phyloP scores from a whole-genome alignment of 2,113 vertebrate genomes.

The Laticauda laticaudata region DNA sequence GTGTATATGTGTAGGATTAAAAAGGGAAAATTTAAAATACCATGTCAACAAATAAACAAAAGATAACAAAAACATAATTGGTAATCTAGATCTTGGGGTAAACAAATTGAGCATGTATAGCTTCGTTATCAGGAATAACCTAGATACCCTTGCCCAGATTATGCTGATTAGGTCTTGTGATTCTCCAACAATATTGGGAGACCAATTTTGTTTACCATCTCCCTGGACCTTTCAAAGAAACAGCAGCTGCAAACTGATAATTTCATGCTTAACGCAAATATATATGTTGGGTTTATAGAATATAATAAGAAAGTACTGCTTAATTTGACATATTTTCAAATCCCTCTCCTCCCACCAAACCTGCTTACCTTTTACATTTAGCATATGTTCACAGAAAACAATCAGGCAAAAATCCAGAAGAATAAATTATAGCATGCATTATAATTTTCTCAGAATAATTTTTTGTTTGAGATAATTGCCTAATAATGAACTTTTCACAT shows the following conservation, averaged over 20 bases:
- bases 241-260: slow-evolving; percentile 55
- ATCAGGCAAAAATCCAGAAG: slow-evolving; percentile 49
- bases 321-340: slow-evolving; percentile 1
- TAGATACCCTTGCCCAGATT: too few species aligned
- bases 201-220: not conserved
- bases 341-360: not conserved
- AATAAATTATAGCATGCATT: slow-evolving; percentile 53
- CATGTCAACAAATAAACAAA: not conserved
- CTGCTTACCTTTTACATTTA: slow-evolving; percentile 32
- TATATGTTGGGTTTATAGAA: slow-evolving; percentile 46
- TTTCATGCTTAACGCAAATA: slow-evolving; percentile 46
- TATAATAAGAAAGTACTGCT: slow-evolving; percentile 14
- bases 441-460: slow-evolving; percentile 55
- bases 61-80: too few species aligned
- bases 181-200: not conserved
- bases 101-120: too few species aligned
- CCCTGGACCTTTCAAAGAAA: slow-evolving; percentile 43
- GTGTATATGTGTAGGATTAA: not conserved
- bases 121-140: too few species aligned
- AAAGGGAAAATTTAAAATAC: not conserved
- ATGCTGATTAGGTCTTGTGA: not conserved
- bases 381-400: slow-evolving; percentile 59
- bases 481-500: slow-evolving; percentile 58
- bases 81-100: too few species aligned
- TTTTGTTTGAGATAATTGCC: slow-evolving; percentile 51